Evolutionary conservation across 2,113 vertebrate genomes (phyloP).

Genomic region (Bos javanicus): DNA sequence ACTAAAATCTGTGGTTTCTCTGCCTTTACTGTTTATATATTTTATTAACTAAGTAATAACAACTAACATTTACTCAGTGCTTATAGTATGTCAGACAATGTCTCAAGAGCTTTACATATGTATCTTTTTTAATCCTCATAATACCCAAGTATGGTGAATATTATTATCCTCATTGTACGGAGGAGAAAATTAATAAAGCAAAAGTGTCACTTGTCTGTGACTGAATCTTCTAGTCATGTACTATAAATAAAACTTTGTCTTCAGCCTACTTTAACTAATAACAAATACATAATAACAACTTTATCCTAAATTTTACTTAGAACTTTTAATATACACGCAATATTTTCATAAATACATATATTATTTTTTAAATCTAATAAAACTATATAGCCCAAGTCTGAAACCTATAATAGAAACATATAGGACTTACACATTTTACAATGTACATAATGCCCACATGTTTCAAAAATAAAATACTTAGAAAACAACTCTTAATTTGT

Average conservation of each 20-base stretch:
- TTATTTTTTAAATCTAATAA: neutral
- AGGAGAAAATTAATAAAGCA: neutral
- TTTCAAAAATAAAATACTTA: constrained; percentile 4
- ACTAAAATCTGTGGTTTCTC: constrained; percentile 1
- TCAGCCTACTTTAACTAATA: constrained; percentile 1
- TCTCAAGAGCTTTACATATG: neutral
- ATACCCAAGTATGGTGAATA: neutral
- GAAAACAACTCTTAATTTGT: constrained; percentile 41
- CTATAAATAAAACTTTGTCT: neutral
- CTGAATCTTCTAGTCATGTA: neutral
- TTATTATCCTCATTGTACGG: neutral
- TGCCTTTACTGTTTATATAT: neutral
- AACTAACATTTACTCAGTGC: neutral
- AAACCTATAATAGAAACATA: neutral
- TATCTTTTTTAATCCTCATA: neutral
- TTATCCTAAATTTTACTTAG: constrained; percentile 17
- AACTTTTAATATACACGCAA: neutral
- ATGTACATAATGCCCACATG: neutral
- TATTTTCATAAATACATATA: neutral
- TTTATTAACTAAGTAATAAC: neutral
- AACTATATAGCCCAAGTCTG: neutral
- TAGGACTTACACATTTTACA: neutral
- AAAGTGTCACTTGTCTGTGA: neutral
- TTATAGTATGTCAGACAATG: neutral
- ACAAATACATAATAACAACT: neutral